phyloP scores from a whole-genome alignment of 2,888 invertebrate genomes.

The Stegophylla sp. region DNA sequence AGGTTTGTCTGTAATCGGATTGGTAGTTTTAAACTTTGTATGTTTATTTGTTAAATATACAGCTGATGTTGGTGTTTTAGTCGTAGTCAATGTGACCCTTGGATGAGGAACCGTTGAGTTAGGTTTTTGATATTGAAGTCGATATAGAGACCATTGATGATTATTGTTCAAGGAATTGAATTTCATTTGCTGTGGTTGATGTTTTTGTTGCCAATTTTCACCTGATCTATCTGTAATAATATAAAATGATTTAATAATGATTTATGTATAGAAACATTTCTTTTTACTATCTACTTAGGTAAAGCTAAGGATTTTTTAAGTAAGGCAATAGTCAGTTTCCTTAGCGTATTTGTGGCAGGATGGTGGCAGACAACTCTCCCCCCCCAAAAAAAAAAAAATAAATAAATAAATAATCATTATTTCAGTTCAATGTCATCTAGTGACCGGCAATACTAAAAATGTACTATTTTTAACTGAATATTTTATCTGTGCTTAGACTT shows the following conservation, averaged over 20 bases:
- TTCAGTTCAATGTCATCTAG: too few relatives aligned
- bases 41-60: slow-evolving; percentile 9
- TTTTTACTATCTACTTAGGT: too few relatives aligned
- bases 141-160: neutral
- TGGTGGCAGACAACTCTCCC: too few relatives aligned
- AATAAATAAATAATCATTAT: too few relatives aligned
- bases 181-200: slow-evolving; percentile 2
- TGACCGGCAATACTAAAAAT: too few relatives aligned
- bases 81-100: neutral
- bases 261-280: too few relatives aligned
- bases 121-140: neutral
- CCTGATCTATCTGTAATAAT: neutral
- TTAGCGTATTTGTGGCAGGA: too few relatives aligned
- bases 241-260: neutral
- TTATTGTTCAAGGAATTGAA: slow-evolving; percentile 5
- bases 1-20: neutral
- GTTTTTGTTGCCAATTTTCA: slow-evolving; percentile 2
- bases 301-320: too few relatives aligned
- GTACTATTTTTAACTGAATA: too few relatives aligned
- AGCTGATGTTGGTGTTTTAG: neutral
- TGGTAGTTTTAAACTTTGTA: neutral
- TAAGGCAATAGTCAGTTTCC: too few relatives aligned
- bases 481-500: too few relatives aligned
- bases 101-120: neutral
- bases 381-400: too few relatives aligned